These are phyloP conservation scores for Habroteleia sp. DNA, from an alignment of 2,888 invertebrate species.

Conservation along the genomic window DNA sequence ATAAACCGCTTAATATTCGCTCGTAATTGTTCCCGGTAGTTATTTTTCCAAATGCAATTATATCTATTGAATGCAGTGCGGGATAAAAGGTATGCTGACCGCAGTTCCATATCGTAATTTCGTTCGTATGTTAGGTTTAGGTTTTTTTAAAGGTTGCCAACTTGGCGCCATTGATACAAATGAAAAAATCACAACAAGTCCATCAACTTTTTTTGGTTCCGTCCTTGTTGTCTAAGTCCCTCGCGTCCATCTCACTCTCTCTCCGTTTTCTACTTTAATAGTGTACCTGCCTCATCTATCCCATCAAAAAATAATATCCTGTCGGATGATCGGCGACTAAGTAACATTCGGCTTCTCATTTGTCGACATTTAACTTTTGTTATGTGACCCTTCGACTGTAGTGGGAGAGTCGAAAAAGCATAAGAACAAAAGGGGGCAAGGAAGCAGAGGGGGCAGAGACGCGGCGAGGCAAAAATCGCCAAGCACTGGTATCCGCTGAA, in stretches of 20 bases:
- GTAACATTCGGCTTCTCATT: constrained; percentile 65
- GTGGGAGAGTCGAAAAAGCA: constrained; percentile 47
- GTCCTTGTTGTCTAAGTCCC: constrained; percentile 1
- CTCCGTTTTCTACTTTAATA: constrained; percentile 67
- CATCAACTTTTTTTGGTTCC: not conserved
- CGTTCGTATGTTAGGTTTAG: too few species aligned
- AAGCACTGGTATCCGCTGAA: constrained; percentile 78
- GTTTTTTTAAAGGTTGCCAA: too few species aligned
- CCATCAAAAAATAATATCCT: constrained; percentile 71
- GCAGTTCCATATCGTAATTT: not conserved
- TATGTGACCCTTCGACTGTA: constrained; percentile 60
- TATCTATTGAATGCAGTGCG: constrained; percentile 21
- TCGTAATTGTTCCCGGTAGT: constrained; percentile 29
- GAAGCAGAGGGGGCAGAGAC: constrained; percentile 41
- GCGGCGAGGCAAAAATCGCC: constrained; percentile 66
- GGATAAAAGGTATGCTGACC: not conserved
- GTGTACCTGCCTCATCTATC: constrained; percentile 61
- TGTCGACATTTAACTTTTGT: constrained; percentile 70
- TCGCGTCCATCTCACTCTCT: not conserved
- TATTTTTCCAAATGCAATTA: constrained; percentile 26
- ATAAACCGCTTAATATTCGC: constrained; percentile 44
- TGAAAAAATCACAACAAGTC: too few species aligned
- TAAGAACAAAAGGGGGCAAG: constrained; percentile 31
- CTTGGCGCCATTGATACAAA: too few species aligned
- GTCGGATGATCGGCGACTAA: constrained; percentile 61